A percentile compares a stretch with the other conserved stretches of the same genome.
These are phyloP conservation scores for Mus spicilegus DNA, from an alignment of 2,113 vertebrate genomes.

Conservation along the genomic window DNA sequence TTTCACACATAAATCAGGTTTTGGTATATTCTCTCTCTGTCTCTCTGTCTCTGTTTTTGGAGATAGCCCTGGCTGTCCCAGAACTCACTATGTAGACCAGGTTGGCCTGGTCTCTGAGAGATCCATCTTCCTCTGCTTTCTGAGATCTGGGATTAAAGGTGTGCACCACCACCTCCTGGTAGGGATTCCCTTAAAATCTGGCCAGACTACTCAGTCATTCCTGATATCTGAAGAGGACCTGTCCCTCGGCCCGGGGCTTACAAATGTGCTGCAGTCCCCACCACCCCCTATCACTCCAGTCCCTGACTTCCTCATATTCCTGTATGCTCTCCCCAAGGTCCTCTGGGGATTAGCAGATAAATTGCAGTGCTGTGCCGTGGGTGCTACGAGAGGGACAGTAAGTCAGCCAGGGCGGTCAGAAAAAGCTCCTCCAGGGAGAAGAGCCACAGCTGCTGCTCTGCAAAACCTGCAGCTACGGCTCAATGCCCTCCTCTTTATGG, in stretches of 20 bases:
- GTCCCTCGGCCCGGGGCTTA: neutral
- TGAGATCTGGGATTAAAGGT: neutral
- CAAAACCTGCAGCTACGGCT: neutral
- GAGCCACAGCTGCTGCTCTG: conserved; percentile 58
- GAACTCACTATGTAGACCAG: neutral
- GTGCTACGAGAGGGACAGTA: neutral
- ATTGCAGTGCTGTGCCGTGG: neutral
- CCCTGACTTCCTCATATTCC: neutral
- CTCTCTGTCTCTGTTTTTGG: neutral
- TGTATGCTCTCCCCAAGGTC: neutral
- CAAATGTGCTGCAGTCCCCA: neutral
- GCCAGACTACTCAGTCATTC: neutral
- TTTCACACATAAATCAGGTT: conserved; percentile 4
- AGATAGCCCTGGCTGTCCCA: neutral
- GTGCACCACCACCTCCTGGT: neutral
- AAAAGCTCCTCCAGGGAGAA: conserved; percentile 58
- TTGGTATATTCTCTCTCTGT: neutral
- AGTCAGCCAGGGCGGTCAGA: conserved; percentile 49
- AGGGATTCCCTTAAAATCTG: neutral
- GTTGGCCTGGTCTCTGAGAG: neutral
- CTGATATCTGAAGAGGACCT: neutral
- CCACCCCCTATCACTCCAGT: neutral
- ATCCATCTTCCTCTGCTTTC: neutral
- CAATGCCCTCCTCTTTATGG: conserved; percentile 16
- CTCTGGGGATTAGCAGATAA: neutral